These are phyloP conservation scores for Ostrea denselamellosa DNA, from an alignment of 1,140 invertebrate species.

Conservation along the genomic window DNA sequence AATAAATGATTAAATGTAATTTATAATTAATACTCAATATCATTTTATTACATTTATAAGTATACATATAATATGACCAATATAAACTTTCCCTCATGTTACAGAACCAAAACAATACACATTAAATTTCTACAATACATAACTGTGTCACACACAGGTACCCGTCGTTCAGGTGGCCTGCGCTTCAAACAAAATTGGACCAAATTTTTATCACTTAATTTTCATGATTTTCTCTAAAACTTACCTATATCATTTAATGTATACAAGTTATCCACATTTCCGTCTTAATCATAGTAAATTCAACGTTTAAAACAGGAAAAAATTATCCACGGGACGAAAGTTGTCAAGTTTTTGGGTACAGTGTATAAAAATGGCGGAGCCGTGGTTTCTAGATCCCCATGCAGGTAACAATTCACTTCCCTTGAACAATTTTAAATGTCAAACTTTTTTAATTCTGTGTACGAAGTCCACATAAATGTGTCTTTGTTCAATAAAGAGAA, in stretches of 20 bases:
- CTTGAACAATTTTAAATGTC: conserved; percentile 37
- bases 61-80: background rate
- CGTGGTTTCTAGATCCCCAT: conserved; percentile 23
- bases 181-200: background rate
- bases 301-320: conserved; percentile 7
- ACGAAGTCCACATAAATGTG: conserved; percentile 25
- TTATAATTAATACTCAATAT: background rate
- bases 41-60: background rate
- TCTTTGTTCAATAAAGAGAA: conserved; percentile 27
- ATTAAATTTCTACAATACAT: background rate
- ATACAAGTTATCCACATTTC: conserved; percentile 37
- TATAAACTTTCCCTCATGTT: background rate
- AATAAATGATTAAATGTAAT: conserved; percentile 26
- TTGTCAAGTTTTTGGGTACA: conserved; percentile 31
- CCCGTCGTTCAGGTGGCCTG: background rate
- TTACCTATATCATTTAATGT: conserved; percentile 11
- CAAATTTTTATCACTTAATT: background rate
- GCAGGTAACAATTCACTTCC: conserved; percentile 36
- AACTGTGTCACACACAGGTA: background rate
- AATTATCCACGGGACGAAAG: conserved; percentile 13
- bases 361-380: conserved; percentile 31
- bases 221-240: background rate
- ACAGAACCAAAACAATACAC: background rate
- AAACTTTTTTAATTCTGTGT: conserved; percentile 29
- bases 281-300: conserved; percentile 24